Conservation (phyloP, 2,113 vertebrate species). For the Oncorhynchus tshawytscha region DNA sequence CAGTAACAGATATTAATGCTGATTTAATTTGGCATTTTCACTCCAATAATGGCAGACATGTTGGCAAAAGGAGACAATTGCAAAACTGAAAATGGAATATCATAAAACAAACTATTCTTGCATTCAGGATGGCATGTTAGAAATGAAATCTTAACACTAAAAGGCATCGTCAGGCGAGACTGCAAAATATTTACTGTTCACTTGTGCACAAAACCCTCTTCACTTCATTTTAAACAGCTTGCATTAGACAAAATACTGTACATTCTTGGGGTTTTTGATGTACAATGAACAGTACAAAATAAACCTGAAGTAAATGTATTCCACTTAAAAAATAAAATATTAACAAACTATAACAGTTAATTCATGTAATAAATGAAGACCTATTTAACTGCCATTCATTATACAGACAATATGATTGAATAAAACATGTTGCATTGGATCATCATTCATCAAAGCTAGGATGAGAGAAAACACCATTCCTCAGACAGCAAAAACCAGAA, state of each 20-base stretch:
- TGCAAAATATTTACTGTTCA: too few species aligned
- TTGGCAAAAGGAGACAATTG: neutral
- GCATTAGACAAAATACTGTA: too few species aligned
- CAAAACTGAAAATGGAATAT: neutral
- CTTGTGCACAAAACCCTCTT: too few species aligned
- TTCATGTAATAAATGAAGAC: neutral
- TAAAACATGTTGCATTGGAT: neutral
- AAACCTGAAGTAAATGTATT: too few species aligned
- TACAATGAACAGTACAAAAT: neutral
- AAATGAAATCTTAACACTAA: too few species aligned
- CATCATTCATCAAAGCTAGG: neutral
- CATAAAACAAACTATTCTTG: neutral
- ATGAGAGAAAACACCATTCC: neutral
- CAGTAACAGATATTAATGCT: neutral
- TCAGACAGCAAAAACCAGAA: too few species aligned
- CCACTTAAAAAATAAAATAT: neutral
- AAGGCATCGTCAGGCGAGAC: too few species aligned
- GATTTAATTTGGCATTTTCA: slow-evolving; percentile 23
- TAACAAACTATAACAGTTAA: neutral
- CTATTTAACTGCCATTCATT: neutral
- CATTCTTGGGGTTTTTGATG: neutral
- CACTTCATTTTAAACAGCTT: too few species aligned
- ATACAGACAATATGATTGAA: neutral
- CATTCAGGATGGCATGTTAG: neutral
- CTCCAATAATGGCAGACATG: neutral